Conservation (phyloP, 2,113 vertebrate species). For the Galeopterus variegatus region DNA sequence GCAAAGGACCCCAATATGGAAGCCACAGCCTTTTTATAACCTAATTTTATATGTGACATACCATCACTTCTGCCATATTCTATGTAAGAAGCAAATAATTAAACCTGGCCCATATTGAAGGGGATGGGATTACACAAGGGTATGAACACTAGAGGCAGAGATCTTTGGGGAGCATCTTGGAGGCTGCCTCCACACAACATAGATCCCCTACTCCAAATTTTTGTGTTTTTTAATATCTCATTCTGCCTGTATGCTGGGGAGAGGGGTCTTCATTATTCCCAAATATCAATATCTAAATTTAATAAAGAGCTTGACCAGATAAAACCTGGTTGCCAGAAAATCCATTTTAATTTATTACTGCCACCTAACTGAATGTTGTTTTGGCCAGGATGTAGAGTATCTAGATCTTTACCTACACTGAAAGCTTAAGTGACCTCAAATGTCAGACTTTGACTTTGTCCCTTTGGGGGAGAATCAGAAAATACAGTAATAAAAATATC, state of each 20-base stretch:
- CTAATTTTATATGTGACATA: neutral
- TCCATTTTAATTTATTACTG: neutral
- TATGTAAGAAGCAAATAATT: neutral
- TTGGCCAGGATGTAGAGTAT: neutral
- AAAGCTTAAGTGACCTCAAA: neutral
- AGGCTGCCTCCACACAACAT: fast-evolving
- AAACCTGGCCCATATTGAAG: neutral
- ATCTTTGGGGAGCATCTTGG: fast-evolving
- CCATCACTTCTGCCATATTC: neutral
- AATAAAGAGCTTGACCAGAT: neutral
- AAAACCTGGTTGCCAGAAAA: neutral
- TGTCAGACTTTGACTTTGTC: neutral
- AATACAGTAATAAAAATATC: neutral
- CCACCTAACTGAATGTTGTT: neutral
- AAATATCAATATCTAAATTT: neutral
- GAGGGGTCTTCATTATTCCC: fast-evolving
- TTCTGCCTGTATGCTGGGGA: neutral
- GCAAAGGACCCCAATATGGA: neutral
- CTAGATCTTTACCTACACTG: neutral
- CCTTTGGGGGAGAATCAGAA: neutral
- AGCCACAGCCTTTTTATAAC: neutral
- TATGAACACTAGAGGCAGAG: neutral
- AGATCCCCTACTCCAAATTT: fast-evolving
- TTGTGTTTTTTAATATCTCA: neutral
- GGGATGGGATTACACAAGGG: fast-evolving